phyloP scores from a whole-genome alignment of 2,888 invertebrate genomes.

The Tetragonisca angustula region DNA sequence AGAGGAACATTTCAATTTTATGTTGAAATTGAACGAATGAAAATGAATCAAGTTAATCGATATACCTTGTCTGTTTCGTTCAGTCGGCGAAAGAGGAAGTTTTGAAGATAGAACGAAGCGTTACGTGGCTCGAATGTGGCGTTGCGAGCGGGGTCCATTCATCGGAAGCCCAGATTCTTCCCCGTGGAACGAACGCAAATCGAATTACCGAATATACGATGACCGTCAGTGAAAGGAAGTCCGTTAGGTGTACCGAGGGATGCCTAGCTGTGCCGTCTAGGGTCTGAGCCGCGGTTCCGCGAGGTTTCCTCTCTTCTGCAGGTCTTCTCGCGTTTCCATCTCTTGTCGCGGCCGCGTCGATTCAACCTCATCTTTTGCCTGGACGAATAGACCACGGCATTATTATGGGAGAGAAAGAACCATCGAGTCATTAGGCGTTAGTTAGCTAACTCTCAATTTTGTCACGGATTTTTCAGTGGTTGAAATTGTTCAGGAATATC shows the following conservation, averaged over 20 bases:
- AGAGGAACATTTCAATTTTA: too few species aligned
- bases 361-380: constrained; percentile 62
- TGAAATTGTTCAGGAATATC: not conserved
- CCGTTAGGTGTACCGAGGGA: constrained; percentile 82
- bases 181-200: constrained; percentile 64
- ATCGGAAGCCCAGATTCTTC: constrained; percentile 57
- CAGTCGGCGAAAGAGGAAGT: not conserved
- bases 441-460: not conserved
- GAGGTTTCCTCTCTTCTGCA: constrained; percentile 83
- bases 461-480: not conserved
- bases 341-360: constrained; percentile 55
- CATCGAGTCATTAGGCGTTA: not conserved
- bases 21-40: not conserved
- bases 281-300: constrained; percentile 80
- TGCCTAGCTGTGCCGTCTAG: constrained; percentile 73
- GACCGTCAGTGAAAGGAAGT: constrained; percentile 81
- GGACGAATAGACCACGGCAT: constrained; percentile 12
- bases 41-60: not conserved
- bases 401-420: not conserved
- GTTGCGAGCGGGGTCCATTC: constrained; percentile 42
- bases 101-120: constrained; percentile 8
- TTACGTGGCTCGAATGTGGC: not conserved
- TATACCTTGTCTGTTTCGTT: not conserved
- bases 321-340: constrained; percentile 79
- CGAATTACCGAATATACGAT: constrained; percentile 75